A percentile compares a stretch with the other conserved stretches of the same genome.
Conservation (phyloP, 2,113 vertebrate species). For the Pelmatolapia mariae region DNA sequence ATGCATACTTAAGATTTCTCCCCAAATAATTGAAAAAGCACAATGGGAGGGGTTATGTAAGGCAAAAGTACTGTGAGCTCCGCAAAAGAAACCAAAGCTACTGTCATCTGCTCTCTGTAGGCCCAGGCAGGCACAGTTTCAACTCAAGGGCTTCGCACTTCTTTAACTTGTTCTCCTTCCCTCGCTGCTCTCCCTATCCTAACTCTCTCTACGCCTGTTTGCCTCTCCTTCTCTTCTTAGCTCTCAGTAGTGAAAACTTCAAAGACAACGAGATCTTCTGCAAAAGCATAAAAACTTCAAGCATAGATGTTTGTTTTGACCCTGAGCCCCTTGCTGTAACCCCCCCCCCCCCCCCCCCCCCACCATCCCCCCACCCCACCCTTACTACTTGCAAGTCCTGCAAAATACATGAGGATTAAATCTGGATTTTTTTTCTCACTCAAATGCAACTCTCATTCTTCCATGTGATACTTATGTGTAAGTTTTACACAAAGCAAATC, state of each 20-base stretch:
- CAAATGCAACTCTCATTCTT: not conserved
- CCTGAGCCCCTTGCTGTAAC: conserved; percentile 29
- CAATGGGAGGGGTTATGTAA: conserved; percentile 68
- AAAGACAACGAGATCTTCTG: conserved; percentile 58
- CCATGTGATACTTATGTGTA: not conserved
- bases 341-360: conserved; percentile 3
- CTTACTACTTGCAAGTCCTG: conserved; percentile 21
- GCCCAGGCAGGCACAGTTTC: conserved; percentile 58
- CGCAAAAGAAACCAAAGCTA: conserved; percentile 56
- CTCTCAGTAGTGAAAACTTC: conserved; percentile 47
- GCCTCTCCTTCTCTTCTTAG: conserved; percentile 38
- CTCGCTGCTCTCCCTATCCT: conserved; percentile 40
- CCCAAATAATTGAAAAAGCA: conserved; percentile 68
- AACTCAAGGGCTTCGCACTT: conserved; percentile 64
- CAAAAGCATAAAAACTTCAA: conserved; percentile 52
- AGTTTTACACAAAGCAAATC: conserved; percentile 1
- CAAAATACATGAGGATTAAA: conserved; percentile 45
- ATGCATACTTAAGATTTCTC: conserved; percentile 65
- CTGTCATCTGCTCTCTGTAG: conserved; percentile 68
- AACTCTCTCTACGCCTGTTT: conserved; percentile 42
- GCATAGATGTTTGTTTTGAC: conserved; percentile 60
- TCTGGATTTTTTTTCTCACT: not conserved
- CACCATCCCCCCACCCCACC: not conserved
- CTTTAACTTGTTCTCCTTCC: conserved; percentile 53
- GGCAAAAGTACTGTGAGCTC: conserved; percentile 64